Conservation (phyloP, 2,888 invertebrate species). For the Aquatica leii region DNA sequence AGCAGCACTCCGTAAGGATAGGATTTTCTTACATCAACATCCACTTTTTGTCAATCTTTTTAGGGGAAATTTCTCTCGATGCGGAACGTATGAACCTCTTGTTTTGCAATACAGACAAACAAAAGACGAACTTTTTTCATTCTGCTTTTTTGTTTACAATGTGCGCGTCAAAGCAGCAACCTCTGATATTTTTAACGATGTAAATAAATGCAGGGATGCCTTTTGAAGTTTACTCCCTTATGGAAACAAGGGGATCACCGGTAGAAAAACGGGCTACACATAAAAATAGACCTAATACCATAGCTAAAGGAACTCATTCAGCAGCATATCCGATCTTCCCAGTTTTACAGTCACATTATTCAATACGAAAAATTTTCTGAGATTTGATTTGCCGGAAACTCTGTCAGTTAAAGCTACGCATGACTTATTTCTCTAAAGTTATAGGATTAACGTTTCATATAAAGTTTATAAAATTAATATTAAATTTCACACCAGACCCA, state of each 20-base stretch:
- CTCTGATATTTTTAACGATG: not conserved
- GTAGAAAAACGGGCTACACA: no score
- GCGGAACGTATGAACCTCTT: no score
- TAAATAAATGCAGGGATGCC: not conserved
- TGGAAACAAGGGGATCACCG: not conserved
- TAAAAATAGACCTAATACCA: not conserved
- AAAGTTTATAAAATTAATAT: not conserved
- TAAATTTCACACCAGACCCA: not conserved
- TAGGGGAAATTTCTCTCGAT: no score
- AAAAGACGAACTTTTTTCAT: no score
- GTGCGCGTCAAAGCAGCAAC: not conserved
- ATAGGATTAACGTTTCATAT: not conserved
- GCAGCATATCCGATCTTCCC: not conserved
- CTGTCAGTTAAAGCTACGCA: not conserved
- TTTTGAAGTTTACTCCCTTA: not conserved
- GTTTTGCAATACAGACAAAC: no score
- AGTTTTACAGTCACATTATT: no score
- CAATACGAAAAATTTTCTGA: not conserved
- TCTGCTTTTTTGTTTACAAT: no score
- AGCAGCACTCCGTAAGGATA: no score
- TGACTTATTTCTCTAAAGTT: no score
- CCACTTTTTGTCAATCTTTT: no score
- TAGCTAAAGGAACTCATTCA: not conserved
- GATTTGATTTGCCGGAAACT: not conserved
- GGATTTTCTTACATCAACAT: no score